Evolutionary conservation across 2,888 invertebrate species (phyloP).

Genomic region (Charanyca ferruginea): DNA sequence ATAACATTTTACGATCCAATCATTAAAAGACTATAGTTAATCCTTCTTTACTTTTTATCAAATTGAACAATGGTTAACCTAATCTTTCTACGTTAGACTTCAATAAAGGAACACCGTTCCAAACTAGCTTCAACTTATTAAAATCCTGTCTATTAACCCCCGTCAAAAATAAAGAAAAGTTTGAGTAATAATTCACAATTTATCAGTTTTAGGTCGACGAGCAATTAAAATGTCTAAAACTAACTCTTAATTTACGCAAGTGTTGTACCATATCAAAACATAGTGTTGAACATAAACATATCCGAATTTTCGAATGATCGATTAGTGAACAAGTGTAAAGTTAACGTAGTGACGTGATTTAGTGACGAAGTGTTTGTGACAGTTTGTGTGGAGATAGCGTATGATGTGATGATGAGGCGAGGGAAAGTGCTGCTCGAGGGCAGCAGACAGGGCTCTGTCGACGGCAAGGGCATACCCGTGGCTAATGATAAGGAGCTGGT

Average conservation of each 20-base stretch:
- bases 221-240: slow-evolving; percentile 77
- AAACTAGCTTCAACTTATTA: slow-evolving; percentile 20
- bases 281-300: slow-evolving; percentile 75
- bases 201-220: slow-evolving; percentile 72
- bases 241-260: slow-evolving; percentile 69
- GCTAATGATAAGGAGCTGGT: slow-evolving; percentile 92
- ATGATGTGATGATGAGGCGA: slow-evolving; percentile 88
- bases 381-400: slow-evolving; percentile 80
- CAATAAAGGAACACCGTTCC: background rate
- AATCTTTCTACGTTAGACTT: slow-evolving; percentile 10
- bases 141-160: slow-evolving; percentile 39
- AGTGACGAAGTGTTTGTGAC: slow-evolving; percentile 61
- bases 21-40: slow-evolving; percentile 28
- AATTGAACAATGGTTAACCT: slow-evolving; percentile 12
- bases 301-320: slow-evolving; percentile 68
- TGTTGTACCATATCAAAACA: slow-evolving; percentile 78
- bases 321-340: slow-evolving; percentile 53
- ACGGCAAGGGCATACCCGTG: slow-evolving; percentile 79
- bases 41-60: slow-evolving; percentile 22
- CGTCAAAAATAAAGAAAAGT: slow-evolving; percentile 57
- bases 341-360: slow-evolving; percentile 57
- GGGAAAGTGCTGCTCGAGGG: slow-evolving; percentile 87
- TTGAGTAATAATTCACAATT: slow-evolving; percentile 69
- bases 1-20: slow-evolving; percentile 14
- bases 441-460: slow-evolving; percentile 88